These are phyloP conservation scores for Dryobates pubescens DNA, from an alignment of 2,797 vertebrate genomes.

Conservation along the genomic window DNA sequence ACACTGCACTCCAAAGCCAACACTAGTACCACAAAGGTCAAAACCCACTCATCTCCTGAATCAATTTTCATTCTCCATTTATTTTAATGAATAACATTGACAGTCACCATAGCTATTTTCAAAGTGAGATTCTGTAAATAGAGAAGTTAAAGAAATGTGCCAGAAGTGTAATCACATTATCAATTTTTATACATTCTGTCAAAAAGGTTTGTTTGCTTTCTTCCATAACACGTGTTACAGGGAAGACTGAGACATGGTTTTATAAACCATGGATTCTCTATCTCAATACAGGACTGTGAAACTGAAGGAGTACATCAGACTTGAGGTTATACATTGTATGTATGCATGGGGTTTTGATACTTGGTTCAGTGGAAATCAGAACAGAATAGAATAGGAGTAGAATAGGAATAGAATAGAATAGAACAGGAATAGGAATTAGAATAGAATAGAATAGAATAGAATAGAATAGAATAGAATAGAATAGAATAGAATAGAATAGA, in stretches of 20 bases:
- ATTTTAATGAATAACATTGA: conserved; percentile 47
- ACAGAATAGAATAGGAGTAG: no score
- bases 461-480: no score
- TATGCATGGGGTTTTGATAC: rapidly evolving
- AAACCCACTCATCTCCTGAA: conserved; percentile 28
- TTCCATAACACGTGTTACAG: neutral
- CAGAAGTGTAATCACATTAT: neutral
- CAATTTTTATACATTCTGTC: neutral
- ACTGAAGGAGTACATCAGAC: neutral
- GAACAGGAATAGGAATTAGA: no score
- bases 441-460: no score
- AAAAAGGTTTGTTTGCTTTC: neutral
- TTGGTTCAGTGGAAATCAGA: neutral
- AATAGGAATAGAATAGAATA: no score
- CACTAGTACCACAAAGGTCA: conserved; percentile 29
- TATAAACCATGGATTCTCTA: neutral
- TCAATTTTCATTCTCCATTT: conserved; percentile 34
- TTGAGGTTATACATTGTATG: neutral
- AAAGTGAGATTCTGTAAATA: conserved; percentile 1
- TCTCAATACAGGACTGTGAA: neutral
- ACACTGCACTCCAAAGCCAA: conserved; percentile 12
- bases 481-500: no score
- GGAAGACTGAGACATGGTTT: neutral
- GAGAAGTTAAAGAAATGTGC: neutral
- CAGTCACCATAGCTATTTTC: neutral